Conservation (phyloP, 2,888 invertebrate species). For the Noctuana brunneofusca region DNA sequence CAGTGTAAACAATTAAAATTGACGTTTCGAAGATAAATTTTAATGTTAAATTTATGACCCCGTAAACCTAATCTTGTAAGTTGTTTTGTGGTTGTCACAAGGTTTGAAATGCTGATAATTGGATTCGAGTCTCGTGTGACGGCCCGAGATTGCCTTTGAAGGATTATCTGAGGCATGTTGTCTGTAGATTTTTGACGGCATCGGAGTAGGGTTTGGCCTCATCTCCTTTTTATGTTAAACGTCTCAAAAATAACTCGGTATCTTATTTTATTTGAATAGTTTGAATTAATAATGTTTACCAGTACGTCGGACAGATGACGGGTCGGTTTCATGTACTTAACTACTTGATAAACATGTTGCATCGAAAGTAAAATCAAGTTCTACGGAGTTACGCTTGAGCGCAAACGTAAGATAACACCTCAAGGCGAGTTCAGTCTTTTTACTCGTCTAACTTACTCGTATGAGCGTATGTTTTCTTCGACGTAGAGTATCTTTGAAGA, state of each 20-base stretch:
- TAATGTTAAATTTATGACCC: conserved; percentile 44
- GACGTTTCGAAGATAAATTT: conserved; percentile 53
- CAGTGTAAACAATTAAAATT: conserved; percentile 55
- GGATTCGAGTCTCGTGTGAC: conserved; percentile 52
- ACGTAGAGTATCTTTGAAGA: background rate
- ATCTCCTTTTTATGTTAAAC: conserved; percentile 34
- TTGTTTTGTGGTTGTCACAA: conserved; percentile 63
- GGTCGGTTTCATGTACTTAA: conserved; percentile 18
- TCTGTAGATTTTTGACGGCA: conserved; percentile 43
- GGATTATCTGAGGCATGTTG: conserved; percentile 44
- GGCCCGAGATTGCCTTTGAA: conserved; percentile 46
- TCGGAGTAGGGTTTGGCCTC: conserved; percentile 36
- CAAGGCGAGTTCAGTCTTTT: conserved; percentile 25
- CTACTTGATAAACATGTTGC: conserved; percentile 25
- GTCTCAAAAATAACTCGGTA: conserved; percentile 8
- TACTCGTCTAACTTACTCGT: conserved; percentile 12
- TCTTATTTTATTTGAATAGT: conserved; percentile 23
- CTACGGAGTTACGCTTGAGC: conserved; percentile 24
- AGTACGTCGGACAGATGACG: conserved; percentile 13
- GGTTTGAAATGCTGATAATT: conserved; percentile 64
- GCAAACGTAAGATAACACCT: conserved; percentile 27
- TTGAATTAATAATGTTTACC: conserved; percentile 21
- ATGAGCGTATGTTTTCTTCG: background rate
- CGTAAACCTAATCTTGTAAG: conserved; percentile 44
- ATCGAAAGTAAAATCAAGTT: conserved; percentile 26